Evolutionary conservation across 2,888 invertebrate genomes (phyloP), one percentile per base, ranked within the genome.

Genomic region (Theretra japonica): DNA sequence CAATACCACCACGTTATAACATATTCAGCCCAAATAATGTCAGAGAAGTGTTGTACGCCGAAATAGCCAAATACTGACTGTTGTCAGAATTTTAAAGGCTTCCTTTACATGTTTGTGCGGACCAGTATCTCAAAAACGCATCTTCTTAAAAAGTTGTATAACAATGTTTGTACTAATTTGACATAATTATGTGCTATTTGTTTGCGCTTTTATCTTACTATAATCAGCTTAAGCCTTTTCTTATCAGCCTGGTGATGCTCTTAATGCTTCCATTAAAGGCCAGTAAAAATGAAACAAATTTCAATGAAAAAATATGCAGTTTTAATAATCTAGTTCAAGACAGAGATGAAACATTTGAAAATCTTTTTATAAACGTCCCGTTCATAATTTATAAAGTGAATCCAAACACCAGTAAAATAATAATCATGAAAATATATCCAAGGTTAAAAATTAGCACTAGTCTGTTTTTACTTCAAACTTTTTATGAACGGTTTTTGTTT

Each of bases 391-490:
- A 21, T 62, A 41, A 21, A 8, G 15, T n/a, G 41, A 33, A 62
- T 21, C 33, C n/a, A 62, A 62, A 62, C 62, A 62, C 33, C 33
- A 15, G 19, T n/a, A 30, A 58, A 25, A 17, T 30, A 30, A 30
- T 30, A 19, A 60, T 60, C 62, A 33, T 62, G 33, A 33, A 33
- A 41, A 62, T 33, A 62, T 62, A 62, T 62, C 33, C 62, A 62
- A 62, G 62, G 62, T 41, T 62, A 15, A 17, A 62, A 48, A 62
- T 33, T 41, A 21, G 62, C 33, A 19, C 33, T 62, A 41, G 62
- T 62, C n/a, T 62, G 33, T 62, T 59, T 25, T 28, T 28, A 57
- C n/a, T 41, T 41, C 41, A 4, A 57, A 57, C 21, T n/a, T 25
- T 59, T 59, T 33, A 28, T 8, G 30, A 30, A 8, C 15, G 3